These are phyloP conservation scores for Helogale parvula DNA, from an alignment of 2,113 vertebrate genomes.

Conservation along the genomic window DNA sequence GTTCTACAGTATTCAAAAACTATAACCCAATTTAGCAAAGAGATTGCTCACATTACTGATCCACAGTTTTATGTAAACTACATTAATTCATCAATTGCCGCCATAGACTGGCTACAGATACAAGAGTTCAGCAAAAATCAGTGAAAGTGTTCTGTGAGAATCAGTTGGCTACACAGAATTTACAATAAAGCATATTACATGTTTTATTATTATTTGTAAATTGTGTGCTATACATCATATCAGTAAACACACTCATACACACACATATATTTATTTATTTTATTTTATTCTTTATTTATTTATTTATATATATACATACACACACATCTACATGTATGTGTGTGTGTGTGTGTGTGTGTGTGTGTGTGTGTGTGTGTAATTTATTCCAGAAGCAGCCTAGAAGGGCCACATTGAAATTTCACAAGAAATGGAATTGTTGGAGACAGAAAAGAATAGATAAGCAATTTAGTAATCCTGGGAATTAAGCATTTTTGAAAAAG, in stretches of 20 bases:
- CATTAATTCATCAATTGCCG: neutral
- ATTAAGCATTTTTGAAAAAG: neutral
- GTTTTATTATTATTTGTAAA: constrained; percentile 24
- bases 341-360: neutral
- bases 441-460: neutral
- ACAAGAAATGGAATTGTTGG: neutral
- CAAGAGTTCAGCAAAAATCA: neutral
- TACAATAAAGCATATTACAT: neutral
- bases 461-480: neutral
- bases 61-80: neutral
- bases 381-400: neutral
- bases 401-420: constrained; percentile 3
- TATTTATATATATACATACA: too few species aligned
- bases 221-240: neutral
- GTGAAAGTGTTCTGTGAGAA: neutral
- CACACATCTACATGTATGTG: neutral
- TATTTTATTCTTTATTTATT: too few species aligned
- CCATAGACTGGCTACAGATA: neutral
- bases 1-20: neutral
- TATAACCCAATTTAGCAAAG: neutral
- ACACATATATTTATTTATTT: too few species aligned
- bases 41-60: neutral
- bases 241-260: neutral
- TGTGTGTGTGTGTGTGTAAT: neutral
- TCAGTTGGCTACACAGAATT: neutral